Conservation (phyloP, 2,113 vertebrate genomes). For the Anarhynchus alexandrinus region DNA sequence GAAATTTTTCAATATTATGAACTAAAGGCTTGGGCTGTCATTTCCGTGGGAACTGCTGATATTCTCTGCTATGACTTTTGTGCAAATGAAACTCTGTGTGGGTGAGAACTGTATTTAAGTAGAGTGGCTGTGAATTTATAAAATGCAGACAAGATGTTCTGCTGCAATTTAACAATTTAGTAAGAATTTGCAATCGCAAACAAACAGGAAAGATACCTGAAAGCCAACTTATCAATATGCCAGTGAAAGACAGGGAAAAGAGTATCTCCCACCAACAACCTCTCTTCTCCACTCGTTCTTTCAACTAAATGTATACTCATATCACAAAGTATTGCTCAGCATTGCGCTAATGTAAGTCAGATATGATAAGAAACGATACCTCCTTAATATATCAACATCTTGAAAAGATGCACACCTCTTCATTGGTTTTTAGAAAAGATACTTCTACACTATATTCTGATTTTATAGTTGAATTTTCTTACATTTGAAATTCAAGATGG, state of each 20-base stretch:
- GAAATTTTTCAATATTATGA: slow-evolving; percentile 68
- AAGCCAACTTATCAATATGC: slow-evolving; percentile 10
- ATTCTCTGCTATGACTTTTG: slow-evolving; percentile 67
- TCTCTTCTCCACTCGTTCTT: not conserved
- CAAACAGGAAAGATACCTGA: slow-evolving; percentile 44
- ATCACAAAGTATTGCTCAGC: not conserved
- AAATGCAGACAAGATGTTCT: slow-evolving; percentile 65
- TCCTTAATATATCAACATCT: not conserved
- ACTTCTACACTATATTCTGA: not conserved
- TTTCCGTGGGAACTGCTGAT: slow-evolving; percentile 62
- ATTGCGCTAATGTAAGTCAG: not conserved
- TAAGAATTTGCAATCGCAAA: slow-evolving; percentile 46
- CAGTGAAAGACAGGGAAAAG: not conserved
- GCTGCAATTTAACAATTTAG: slow-evolving; percentile 60
- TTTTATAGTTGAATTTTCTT: not conserved
- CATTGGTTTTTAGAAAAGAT: not conserved
- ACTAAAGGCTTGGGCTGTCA: slow-evolving; percentile 65
- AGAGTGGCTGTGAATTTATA: slow-evolving; percentile 58
- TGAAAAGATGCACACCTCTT: not conserved
- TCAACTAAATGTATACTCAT: not conserved
- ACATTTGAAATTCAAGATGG: not conserved
- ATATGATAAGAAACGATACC: not conserved
- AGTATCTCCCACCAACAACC: not conserved
- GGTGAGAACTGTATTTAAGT: slow-evolving; percentile 68
- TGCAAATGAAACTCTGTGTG: slow-evolving; percentile 71